Evolutionary conservation across 53 echinoderm and acorn worm species (phyloP), one percentile per base, ranked within the genome.

Genomic region (Apostichopus leukothele): DNA sequence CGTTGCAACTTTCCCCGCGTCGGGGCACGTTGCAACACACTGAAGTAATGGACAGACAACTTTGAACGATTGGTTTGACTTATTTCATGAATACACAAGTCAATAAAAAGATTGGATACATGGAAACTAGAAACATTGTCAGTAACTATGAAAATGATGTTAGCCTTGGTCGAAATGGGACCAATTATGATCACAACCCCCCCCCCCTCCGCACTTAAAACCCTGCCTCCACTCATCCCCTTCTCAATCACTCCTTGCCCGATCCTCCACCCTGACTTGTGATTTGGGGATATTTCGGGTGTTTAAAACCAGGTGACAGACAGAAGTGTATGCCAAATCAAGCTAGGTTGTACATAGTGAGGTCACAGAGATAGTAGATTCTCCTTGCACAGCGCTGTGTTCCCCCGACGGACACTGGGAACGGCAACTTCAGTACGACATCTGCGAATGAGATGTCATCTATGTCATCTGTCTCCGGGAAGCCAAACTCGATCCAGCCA

Each of bases 311-410:
- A 55, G 55, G 55, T 55, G 55, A 55, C 55, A 55, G 55, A 55
- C 55, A 55, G 55, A 55, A 55, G 55, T 55, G 55, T 55, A 55
- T 55, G 55, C 55, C 55, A 55, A 55, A 55, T 74, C 23, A 76
- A 26, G 51, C 76, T 12, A 76, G 76, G 76, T 76, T 51, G 51
- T 76, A 76, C 27, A 26, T 21, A 26, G 76, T 76, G 27, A 76
- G 76, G 76, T 76, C 76, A 76, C 76, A 76, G 76, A 76, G 76
- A 76, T 16, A 76, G 76, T 76, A 76, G 51, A 76, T 76, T 26
- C 76, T 21, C 76, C n/a, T 76, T 26, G 76, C 76, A 13, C 76
- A 76, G 27, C 76, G 76, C 76, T 76, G 76, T 76, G 76, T 76
- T 76, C 25, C 75, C 51, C 76, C 76, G n/a, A 21, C 22, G n/a